Evolutionary conservation across 2,888 invertebrate species (phyloP).

Genomic region (Pasiphila rectangulata): DNA sequence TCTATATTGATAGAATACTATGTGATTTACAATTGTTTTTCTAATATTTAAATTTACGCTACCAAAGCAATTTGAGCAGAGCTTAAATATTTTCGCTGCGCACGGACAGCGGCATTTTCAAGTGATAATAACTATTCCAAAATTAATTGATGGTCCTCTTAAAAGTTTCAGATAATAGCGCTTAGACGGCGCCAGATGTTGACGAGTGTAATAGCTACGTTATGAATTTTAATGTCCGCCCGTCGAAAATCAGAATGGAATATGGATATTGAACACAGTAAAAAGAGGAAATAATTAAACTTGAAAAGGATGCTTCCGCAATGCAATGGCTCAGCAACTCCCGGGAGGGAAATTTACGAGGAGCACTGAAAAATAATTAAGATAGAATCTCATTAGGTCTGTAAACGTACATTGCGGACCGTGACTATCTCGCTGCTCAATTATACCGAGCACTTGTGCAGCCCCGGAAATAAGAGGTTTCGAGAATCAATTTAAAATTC

Average conservation of each 20-base stretch:
- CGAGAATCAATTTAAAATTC: constrained; percentile 10
- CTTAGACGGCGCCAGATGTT: constrained; percentile 68
- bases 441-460: constrained; percentile 18
- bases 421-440: constrained; percentile 20
- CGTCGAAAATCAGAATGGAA: constrained; percentile 66
- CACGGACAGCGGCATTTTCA: constrained; percentile 20
- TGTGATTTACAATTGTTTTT: background rate
- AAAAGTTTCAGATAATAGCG: constrained; percentile 63
- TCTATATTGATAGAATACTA: too few relatives aligned
- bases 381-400: constrained; percentile 61
- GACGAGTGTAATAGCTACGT: constrained; percentile 68
- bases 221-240: constrained; percentile 74
- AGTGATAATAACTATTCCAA: constrained; percentile 45
- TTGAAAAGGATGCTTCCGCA: constrained; percentile 60
- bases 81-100: background rate
- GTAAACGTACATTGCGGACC: constrained; percentile 36
- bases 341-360: constrained; percentile 55
- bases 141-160: constrained; percentile 64
- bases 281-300: constrained; percentile 69
- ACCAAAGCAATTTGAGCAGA: background rate
- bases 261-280: constrained; percentile 59
- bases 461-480: constrained; percentile 7
- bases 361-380: constrained; percentile 66
- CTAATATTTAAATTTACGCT: background rate
- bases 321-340: constrained; percentile 57